phyloP scores from a whole-genome alignment of 2,888 invertebrate genomes.

The Hedya salicella region DNA sequence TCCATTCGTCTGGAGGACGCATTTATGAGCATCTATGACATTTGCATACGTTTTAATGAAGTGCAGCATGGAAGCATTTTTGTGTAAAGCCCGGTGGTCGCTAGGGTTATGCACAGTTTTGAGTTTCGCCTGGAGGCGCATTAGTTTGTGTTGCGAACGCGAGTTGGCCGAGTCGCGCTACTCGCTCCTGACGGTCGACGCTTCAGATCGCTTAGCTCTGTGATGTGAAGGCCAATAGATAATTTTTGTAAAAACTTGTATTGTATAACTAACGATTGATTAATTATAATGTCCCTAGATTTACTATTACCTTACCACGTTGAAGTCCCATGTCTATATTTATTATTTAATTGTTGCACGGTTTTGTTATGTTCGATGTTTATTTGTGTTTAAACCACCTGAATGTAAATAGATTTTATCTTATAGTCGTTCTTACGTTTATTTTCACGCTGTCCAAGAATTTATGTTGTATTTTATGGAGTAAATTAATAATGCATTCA shows the following conservation, averaged over 20 bases:
- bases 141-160: neutral
- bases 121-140: slow-evolving; percentile 29
- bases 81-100: slow-evolving; percentile 40
- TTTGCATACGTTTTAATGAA: slow-evolving; percentile 53
- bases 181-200: slow-evolving; percentile 58
- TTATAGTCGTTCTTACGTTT: slow-evolving; percentile 75
- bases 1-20: slow-evolving; percentile 56
- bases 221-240: slow-evolving; percentile 84
- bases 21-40: slow-evolving; percentile 60
- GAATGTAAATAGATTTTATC: slow-evolving; percentile 79
- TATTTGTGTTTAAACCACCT: slow-evolving; percentile 81
- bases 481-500: slow-evolving; percentile 76
- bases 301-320: slow-evolving; percentile 80
- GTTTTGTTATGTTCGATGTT: slow-evolving; percentile 83
- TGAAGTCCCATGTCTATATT: slow-evolving; percentile 81
- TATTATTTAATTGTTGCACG: slow-evolving; percentile 84
- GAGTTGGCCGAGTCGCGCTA: slow-evolving; percentile 23
- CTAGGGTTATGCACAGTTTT: slow-evolving; percentile 10
- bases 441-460: slow-evolving; percentile 76
- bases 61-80: slow-evolving; percentile 53
- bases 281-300: slow-evolving; percentile 71
- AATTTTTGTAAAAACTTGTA: slow-evolving; percentile 80
- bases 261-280: slow-evolving; percentile 79
- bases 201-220: slow-evolving; percentile 78
- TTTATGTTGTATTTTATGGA: slow-evolving; percentile 78